These are phyloP conservation scores for Poeciliopsis gracilis DNA, from an alignment of 2,797 vertebrate species.

Conservation along the genomic window DNA sequence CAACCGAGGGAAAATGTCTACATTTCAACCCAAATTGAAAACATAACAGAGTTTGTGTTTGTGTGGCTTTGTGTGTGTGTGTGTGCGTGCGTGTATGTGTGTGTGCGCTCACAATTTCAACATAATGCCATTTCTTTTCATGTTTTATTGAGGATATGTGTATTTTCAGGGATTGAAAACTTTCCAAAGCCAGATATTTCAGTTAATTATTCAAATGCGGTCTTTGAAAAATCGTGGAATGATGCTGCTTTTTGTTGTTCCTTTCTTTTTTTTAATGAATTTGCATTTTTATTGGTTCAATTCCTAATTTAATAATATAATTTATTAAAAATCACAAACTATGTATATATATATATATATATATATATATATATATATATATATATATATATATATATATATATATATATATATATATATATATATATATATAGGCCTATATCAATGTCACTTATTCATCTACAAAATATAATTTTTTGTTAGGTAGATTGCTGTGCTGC, in stretches of 20 bases:
- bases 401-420: not conserved
- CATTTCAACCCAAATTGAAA: conserved; percentile 80
- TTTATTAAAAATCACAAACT: not conserved
- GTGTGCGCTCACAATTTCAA: conserved; percentile 44
- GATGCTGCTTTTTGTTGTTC: not conserved
- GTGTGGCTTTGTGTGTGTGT: conserved; percentile 35
- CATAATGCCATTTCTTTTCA: conserved; percentile 43
- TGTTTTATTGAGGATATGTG: conserved; percentile 52
- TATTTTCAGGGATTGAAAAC: conserved; percentile 32
- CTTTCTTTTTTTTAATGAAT: not conserved
- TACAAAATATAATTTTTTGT: not conserved
- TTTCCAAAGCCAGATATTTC: conserved; percentile 17
- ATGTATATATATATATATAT: not conserved
- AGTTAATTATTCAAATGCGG: not conserved
- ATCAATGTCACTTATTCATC: not conserved
- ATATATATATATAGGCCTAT: too few species aligned
- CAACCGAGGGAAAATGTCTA: conserved; percentile 79
- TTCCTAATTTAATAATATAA: not conserved
- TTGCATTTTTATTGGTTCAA: not conserved
- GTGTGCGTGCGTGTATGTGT: conserved; percentile 52
- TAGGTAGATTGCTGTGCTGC: not conserved
- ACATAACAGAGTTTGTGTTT: conserved; percentile 74
- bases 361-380: not conserved
- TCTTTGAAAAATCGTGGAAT: not conserved
- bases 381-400: not conserved